Conservation (phyloP, 2,113 vertebrate genomes). For the Fulmarus glacialis region DNA sequence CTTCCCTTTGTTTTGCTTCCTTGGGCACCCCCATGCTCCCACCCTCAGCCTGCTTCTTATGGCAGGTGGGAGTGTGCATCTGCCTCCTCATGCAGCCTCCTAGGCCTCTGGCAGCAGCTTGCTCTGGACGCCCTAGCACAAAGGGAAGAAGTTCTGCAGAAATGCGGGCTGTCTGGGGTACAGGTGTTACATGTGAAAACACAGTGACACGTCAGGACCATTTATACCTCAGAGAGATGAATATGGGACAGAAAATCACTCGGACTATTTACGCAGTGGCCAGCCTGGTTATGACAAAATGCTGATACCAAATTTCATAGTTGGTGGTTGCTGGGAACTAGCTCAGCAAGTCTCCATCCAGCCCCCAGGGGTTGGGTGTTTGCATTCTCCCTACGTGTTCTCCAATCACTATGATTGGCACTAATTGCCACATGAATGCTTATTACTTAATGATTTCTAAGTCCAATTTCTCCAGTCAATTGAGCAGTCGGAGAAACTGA, state of each 20-base stretch:
- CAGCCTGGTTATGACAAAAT: not conserved
- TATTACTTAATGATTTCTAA: not conserved
- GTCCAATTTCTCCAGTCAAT: not conserved
- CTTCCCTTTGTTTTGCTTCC: not conserved
- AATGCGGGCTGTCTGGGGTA: rapidly evolving
- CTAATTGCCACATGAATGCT: not conserved
- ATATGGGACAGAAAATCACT: not conserved
- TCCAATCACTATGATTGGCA: not conserved
- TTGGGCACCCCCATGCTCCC: not conserved
- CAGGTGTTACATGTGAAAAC: not conserved
- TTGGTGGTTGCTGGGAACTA: not conserved
- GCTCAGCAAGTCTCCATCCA: not conserved
- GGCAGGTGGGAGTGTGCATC: not conserved
- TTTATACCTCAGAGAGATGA: not conserved
- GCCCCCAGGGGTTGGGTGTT: not conserved
- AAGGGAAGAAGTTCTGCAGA: not conserved
- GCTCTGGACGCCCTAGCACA: not conserved
- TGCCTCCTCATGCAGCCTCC: not conserved
- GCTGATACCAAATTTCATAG: not conserved
- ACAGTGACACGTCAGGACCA: rapidly evolving
- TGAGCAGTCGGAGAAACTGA: not conserved
- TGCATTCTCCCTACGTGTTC: not conserved
- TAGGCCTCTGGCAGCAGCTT: not conserved
- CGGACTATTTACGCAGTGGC: not conserved
- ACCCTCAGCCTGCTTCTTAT: not conserved